phyloP scores from a whole-genome alignment of 2,888 invertebrate genomes.

The Pachydiplax longipennis region DNA sequence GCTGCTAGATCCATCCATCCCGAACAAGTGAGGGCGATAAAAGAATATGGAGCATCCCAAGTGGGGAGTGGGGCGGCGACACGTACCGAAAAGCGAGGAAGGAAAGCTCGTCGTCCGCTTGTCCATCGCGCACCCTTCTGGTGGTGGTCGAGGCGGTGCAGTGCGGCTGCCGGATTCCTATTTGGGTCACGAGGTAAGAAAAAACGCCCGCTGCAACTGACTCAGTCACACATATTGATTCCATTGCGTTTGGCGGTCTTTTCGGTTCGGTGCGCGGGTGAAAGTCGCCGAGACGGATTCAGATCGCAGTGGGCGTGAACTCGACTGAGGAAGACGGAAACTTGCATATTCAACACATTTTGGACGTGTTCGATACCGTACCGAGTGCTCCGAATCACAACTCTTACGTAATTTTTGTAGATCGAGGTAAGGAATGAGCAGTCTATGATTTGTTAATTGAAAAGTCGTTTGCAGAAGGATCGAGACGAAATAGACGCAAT shows the following conservation, averaged over 20 bases:
- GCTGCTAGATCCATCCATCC: no score
- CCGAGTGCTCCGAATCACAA: no score
- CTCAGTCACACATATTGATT: slow-evolving; percentile 21
- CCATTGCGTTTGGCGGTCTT: slow-evolving; percentile 34
- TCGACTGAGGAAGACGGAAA: no score
- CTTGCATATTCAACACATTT: no score
- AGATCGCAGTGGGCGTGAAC: no score
- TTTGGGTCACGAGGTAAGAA: slow-evolving; percentile 19
- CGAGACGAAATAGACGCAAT: no score
- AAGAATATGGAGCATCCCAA: neutral
- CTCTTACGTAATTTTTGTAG: no score
- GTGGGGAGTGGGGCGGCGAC: neutral
- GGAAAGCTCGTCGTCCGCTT: neutral
- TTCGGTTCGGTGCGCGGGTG: neutral
- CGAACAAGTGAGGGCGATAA: no score
- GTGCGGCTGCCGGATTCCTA: neutral
- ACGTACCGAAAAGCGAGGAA: neutral
- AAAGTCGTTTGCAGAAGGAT: no score
- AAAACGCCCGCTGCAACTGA: neutral
- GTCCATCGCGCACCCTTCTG: neutral
- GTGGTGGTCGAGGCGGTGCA: neutral
- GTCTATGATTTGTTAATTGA: no score
- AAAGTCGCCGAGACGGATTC: neutral
- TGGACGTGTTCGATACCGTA: no score
- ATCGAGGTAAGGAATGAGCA: no score